These are phyloP conservation scores for Tenthredo amoena DNA, from an alignment of 2,888 invertebrate genomes.

Conservation along the genomic window DNA sequence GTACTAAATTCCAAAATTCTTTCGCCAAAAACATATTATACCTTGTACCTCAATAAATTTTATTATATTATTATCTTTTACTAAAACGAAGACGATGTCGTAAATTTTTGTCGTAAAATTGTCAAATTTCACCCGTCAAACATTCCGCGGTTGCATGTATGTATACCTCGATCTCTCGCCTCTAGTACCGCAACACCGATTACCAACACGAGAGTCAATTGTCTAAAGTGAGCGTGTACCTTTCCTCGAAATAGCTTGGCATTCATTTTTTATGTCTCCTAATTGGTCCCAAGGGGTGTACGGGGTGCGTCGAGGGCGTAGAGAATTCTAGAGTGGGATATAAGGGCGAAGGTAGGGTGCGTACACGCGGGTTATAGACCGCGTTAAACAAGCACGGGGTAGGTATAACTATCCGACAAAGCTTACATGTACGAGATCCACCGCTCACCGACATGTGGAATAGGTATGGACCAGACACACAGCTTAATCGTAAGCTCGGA, in stretches of 20 bases:
- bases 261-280: constrained; percentile 49
- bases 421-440: no score
- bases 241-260: constrained; percentile 48
- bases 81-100: not conserved
- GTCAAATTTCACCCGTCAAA: not conserved
- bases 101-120: not conserved
- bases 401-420: constrained; percentile 15
- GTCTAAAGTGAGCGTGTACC: constrained; percentile 49
- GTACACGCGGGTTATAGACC: constrained; percentile 11
- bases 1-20: not conserved
- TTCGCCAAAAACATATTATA: not conserved
- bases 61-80: not conserved
- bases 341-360: constrained; percentile 38
- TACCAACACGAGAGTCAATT: constrained; percentile 51
- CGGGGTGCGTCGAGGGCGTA: constrained; percentile 23
- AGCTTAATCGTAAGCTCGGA: constrained; percentile 33
- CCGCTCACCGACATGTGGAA: not conserved
- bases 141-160: constrained; percentile 10
- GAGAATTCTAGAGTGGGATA: not conserved
- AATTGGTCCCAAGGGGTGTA: constrained; percentile 25
- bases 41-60: not conserved
- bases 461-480: not conserved
- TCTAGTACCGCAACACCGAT: constrained; percentile 25
- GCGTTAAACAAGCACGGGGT: constrained; percentile 24
- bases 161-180: not conserved